A percentile compares a stretch with the other conserved stretches of the same genome.
Evolutionary conservation across 1,140 invertebrate species (phyloP).

Genomic region (Drosophila littoralis): DNA sequence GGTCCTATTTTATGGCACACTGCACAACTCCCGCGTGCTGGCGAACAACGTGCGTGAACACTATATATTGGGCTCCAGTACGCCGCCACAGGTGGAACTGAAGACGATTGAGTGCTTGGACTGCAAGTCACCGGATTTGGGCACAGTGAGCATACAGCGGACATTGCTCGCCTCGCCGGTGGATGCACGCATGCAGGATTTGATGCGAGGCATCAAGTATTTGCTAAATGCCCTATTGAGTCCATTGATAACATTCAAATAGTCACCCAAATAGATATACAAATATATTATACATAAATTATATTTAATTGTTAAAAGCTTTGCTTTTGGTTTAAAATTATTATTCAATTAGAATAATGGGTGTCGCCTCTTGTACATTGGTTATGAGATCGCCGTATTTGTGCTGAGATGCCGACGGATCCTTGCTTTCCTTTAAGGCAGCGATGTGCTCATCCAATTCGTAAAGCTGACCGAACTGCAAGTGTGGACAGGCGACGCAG

Average conservation of each 20-base stretch:
- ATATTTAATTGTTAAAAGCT: constrained; percentile 33
- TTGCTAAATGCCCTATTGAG: constrained; percentile 91
- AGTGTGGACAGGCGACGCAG: constrained; percentile 1
- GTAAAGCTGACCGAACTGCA: not conserved
- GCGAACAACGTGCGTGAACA: constrained; percentile 36
- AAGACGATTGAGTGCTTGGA: constrained; percentile 88
- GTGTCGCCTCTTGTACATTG: not conserved
- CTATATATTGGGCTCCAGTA: constrained; percentile 85
- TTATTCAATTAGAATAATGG: not conserved
- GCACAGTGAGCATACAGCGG: constrained; percentile 84
- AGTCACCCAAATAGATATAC: constrained; percentile 18
- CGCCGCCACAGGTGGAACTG: constrained; percentile 86
- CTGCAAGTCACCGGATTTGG: constrained; percentile 86
- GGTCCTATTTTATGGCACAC: constrained; percentile 88
- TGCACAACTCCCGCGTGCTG: constrained; percentile 84
- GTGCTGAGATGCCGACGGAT: not conserved
- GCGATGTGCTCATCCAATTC: constrained; percentile 5
- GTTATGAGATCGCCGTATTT: not conserved
- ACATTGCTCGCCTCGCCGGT: constrained; percentile 77
- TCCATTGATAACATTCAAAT: constrained; percentile 91
- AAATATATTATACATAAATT: constrained; percentile 16
- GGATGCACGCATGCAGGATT: constrained; percentile 86
- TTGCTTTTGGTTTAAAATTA: not conserved
- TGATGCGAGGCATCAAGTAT: constrained; percentile 88
- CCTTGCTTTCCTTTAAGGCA: not conserved